phyloP scores from a whole-genome alignment of 2,888 invertebrate species.

The Villa cingulata region DNA sequence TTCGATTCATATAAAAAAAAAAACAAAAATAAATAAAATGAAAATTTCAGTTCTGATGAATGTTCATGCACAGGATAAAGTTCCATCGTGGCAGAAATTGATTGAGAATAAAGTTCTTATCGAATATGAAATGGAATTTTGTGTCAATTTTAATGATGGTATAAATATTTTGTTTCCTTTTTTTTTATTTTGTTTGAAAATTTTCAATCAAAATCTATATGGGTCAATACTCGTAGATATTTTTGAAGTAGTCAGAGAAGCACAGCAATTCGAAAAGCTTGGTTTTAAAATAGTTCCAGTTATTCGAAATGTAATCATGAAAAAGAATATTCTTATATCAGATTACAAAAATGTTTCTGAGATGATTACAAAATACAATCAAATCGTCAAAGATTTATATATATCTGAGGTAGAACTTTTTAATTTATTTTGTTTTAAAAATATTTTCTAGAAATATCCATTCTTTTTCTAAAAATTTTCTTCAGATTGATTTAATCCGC shows the following conservation, averaged over 20 bases:
- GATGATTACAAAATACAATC: conserved; percentile 52
- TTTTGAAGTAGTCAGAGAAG: conserved; percentile 55
- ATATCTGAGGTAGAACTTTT: conserved; percentile 46
- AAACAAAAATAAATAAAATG: too few species aligned
- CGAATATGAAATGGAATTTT: conserved; percentile 52
- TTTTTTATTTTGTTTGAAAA: too few species aligned
- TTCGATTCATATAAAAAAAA: too few species aligned
- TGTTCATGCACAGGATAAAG: conserved; percentile 22
- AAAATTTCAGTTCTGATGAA: conserved; percentile 25
- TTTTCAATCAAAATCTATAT: too few species aligned
- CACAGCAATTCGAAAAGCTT: conserved; percentile 58
- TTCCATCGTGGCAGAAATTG: conserved; percentile 54
- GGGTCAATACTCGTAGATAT: conserved; percentile 32
- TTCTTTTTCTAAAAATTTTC: too few species aligned
- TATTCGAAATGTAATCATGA: conserved; percentile 41
- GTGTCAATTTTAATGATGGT: conserved; percentile 44
- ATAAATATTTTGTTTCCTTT: too few species aligned
- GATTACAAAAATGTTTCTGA: conserved; percentile 48
- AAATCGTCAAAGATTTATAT: conserved; percentile 48
- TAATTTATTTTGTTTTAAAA: not conserved
- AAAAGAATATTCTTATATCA: conserved; percentile 41
- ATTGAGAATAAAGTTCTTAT: conserved; percentile 52
- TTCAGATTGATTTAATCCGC: conserved; percentile 40
- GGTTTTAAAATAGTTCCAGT: conserved; percentile 44
- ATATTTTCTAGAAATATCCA: not conserved